Evolutionary conservation across 2,888 invertebrate species (phyloP), one percentile per base, ranked within the genome.

Genomic region (Ormyrus pomaceus): DNA sequence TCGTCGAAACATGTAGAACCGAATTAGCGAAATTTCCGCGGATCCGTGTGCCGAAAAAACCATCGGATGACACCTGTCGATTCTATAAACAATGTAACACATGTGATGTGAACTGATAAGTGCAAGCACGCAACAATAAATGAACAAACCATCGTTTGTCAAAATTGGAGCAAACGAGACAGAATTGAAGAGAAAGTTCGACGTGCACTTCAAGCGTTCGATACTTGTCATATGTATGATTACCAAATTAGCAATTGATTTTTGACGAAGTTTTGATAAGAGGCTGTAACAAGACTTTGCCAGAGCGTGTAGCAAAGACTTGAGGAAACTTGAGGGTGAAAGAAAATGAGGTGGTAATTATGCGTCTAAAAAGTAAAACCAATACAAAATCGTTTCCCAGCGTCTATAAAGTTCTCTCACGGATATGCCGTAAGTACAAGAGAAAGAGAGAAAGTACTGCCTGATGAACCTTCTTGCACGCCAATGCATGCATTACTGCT

Each of bases 281-380:
- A 46, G 13, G 48, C n/a, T 46, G 48, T 46, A 9, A 19, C 19
- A 19, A 19, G 19, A 19, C 19, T 19, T 19, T 19, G 19, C 19
- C 19, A 13, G 48, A 7, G 61, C 48, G 55, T n/a, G 55, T 34
- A 51, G 4, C 45, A 45, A 6, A 56, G 5, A 6, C 51, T 82
- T 9, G n/a, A 13, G 48, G 48, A 45, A 51, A n/a, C 19, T 19
- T 19, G 13, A 34, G 11, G 51, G 46, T 11, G 11, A 53, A 69
- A 64, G 8, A 19, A 19, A 19, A 73, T 77, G 80, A 70, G 65
- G 71, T 75, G 70, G 64, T 86, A 89, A 87, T 86, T 84, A 90
- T 90, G 89, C 89, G 90, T 86, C 86, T 89, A 80, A 90, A 89
- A 73, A 89, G 89, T 82, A 90, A 89, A 84, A 90, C 87, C 83